Conservation (phyloP, 2,113 vertebrate species). For the Castor canadensis region DNA sequence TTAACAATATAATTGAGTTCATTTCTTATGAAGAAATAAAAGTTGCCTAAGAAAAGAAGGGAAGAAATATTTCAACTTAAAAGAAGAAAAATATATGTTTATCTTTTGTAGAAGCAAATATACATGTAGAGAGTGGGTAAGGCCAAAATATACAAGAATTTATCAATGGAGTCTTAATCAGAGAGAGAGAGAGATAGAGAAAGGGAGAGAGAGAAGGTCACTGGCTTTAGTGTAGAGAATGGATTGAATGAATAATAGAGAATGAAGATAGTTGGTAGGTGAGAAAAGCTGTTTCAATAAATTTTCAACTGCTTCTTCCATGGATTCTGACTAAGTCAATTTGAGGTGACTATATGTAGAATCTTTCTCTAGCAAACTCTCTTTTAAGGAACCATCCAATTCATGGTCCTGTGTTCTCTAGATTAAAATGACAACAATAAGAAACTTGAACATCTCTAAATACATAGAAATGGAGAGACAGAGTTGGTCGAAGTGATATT, state of each 20-base stretch:
- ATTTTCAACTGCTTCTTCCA: neutral
- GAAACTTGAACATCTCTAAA: neutral
- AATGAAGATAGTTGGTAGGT: neutral
- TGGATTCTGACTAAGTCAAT: neutral
- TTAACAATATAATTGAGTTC: neutral
- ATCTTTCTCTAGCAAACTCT: neutral
- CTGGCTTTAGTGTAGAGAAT: neutral
- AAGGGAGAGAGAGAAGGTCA: neutral
- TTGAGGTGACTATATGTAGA: neutral
- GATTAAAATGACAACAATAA: neutral
- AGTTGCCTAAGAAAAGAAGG: neutral
- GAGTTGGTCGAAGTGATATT: fast-evolving
- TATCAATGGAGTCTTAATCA: neutral
- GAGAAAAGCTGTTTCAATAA: neutral
- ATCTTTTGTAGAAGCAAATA: neutral
- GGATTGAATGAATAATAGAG: neutral
- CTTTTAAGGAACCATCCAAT: neutral
- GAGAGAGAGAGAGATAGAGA: neutral
- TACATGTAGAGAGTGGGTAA: neutral
- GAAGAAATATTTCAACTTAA: neutral
- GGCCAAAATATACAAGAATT: neutral
- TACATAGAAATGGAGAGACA: neutral
- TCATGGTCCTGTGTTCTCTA: neutral
- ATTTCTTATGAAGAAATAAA: neutral
- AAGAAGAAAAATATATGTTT: neutral